Conservation (phyloP, 2,113 vertebrate species). For the Catharus bicknelli region DNA sequence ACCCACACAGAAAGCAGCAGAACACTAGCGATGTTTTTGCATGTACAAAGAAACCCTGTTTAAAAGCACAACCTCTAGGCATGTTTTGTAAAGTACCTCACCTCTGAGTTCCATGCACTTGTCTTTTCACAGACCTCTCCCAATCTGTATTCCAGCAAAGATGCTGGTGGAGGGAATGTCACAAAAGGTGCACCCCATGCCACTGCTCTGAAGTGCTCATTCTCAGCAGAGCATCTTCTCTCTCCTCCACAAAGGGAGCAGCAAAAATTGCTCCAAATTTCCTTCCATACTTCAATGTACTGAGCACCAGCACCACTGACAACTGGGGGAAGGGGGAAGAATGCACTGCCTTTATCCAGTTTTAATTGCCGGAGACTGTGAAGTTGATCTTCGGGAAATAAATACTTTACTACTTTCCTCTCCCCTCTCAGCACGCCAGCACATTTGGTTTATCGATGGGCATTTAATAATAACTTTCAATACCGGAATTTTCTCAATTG, state of each 20-base stretch:
- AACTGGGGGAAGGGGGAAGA: neutral
- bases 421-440: conserved; percentile 53
- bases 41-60: neutral
- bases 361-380: conserved; percentile 76
- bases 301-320: conserved; percentile 21
- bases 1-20: conserved; percentile 14
- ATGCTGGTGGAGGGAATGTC: neutral
- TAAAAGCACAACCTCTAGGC: conserved; percentile 13
- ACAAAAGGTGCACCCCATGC: neutral
- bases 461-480: conserved; percentile 76
- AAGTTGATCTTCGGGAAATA: conserved; percentile 72
- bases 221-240: neutral
- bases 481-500: conserved; percentile 71
- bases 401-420: conserved; percentile 66
- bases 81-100: neutral
- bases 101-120: neutral
- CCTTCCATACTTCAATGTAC: neutral
- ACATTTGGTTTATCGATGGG: conserved; percentile 68
- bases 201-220: neutral
- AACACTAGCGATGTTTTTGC: neutral
- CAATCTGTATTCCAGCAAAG: neutral
- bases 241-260: neutral
- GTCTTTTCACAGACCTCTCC: neutral
- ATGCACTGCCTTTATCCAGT: conserved; percentile 68
- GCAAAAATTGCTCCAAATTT: conserved; percentile 42